These are phyloP conservation scores for Schizopygopsis malacanthus DNA, from an alignment of 2,797 vertebrate species.

Conservation along the genomic window DNA sequence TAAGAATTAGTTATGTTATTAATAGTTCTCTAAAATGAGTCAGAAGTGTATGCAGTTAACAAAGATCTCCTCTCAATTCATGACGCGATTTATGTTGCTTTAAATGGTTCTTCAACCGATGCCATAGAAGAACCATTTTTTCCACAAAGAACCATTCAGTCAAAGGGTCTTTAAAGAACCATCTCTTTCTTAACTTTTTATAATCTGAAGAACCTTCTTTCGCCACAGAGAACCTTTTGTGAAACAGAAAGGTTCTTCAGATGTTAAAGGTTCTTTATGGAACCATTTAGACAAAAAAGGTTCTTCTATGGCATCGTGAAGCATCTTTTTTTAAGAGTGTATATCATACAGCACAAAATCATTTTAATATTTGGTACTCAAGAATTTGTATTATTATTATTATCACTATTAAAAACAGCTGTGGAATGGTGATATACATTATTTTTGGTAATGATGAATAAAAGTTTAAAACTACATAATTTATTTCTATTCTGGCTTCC, in stretches of 20 bases:
- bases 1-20: background rate
- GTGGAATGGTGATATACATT: background rate
- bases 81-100: background rate
- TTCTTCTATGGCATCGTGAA: too few relatives aligned
- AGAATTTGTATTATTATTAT: background rate
- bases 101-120: too few relatives aligned
- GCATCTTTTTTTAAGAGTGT: too few relatives aligned
- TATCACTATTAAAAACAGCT: background rate
- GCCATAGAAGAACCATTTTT: too few relatives aligned
- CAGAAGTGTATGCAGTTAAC: background rate
- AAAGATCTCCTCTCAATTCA: background rate
- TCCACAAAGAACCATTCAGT: too few relatives aligned
- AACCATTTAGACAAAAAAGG: too few relatives aligned
- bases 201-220: too few relatives aligned
- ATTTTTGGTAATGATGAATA: background rate
- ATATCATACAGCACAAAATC: background rate
- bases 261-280: too few relatives aligned
- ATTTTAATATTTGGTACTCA: background rate
- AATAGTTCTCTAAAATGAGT: background rate
- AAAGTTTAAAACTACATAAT: background rate
- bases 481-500: background rate
- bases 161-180: too few relatives aligned
- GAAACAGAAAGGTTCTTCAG: too few relatives aligned
- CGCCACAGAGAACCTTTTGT: too few relatives aligned
- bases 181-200: too few relatives aligned